phyloP scores from a whole-genome alignment of 1,140 invertebrate genomes.

The Octopus sinensis region DNA sequence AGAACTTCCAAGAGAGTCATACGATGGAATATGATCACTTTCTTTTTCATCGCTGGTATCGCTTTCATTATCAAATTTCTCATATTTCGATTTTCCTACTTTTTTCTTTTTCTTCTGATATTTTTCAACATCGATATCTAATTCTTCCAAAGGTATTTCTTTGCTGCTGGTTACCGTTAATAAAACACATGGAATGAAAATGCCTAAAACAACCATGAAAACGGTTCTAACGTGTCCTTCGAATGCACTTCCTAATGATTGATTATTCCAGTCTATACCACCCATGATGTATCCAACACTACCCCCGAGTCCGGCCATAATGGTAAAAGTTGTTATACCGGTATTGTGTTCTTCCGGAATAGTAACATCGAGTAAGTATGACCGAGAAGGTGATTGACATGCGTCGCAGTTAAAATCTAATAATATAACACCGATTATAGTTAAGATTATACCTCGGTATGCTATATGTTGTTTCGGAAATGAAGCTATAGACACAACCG shows the following conservation, averaged over 20 bases:
- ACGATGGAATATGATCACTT: constrained; percentile 7
- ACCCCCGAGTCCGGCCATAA: constrained; percentile 93
- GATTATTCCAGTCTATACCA: constrained; percentile 85
- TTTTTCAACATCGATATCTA: constrained; percentile 32
- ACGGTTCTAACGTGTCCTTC: constrained; percentile 86
- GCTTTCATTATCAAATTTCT: constrained; percentile 50
- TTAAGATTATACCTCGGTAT: constrained; percentile 70
- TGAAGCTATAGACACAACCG: background rate
- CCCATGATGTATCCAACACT: constrained; percentile 89
- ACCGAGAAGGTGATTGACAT: constrained; percentile 88
- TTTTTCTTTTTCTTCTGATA: constrained; percentile 51
- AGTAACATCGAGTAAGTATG: constrained; percentile 89
- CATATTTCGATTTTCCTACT: constrained; percentile 48
- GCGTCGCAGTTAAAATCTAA: constrained; percentile 94
- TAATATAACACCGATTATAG: constrained; percentile 86
- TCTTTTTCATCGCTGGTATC: constrained; percentile 32
- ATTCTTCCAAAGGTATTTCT: constrained; percentile 46
- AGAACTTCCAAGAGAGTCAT: constrained; percentile 11
- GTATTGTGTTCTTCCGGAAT: constrained; percentile 88
- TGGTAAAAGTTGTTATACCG: constrained; percentile 89
- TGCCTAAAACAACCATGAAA: constrained; percentile 42
- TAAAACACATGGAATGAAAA: constrained; percentile 42
- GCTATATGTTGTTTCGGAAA: constrained; percentile 28
- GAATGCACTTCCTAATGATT: constrained; percentile 63
- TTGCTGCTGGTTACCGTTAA: constrained; percentile 47